Evolutionary conservation across 1,140 invertebrate species (phyloP).

Genomic region (Propsilocerus akamusi): DNA sequence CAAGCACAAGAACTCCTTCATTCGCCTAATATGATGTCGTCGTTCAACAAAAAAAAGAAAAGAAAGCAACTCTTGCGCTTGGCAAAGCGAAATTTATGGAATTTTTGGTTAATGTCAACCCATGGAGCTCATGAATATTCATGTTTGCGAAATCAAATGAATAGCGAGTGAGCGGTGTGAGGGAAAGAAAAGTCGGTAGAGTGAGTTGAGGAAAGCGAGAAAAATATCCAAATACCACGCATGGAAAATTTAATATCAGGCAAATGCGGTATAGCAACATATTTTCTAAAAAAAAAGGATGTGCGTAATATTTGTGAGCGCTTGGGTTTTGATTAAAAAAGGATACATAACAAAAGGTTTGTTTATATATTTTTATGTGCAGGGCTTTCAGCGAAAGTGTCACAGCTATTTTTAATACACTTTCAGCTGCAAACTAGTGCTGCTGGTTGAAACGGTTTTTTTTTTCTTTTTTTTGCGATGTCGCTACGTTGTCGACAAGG

Average conservation of each 20-base stretch:
- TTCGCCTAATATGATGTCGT: constrained; percentile 1
- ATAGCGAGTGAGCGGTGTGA: neutral
- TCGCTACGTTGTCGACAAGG: no score
- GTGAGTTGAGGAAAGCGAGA: neutral
- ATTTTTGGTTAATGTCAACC: constrained; percentile 2
- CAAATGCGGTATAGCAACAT: neutral
- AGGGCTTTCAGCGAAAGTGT: no score
- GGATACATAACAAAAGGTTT: constrained; percentile 4
- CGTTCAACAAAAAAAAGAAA: neutral
- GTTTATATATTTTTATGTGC: no score
- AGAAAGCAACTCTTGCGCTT: neutral
- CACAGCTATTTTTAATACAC: no score
- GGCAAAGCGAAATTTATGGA: neutral
- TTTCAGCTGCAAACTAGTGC: no score
- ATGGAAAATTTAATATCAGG: no score
- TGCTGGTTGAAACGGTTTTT: no score
- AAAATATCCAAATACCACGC: constrained; percentile 1
- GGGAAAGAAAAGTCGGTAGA: neutral
- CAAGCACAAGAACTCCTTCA: neutral
- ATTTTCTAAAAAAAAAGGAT: neutral
- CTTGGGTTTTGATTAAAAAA: constrained; percentile 1
- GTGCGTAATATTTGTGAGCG: neutral
- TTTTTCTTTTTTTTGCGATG: no score
- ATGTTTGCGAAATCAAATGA: constrained; percentile 1
- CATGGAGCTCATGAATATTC: neutral